phyloP scores from a whole-genome alignment of 1,140 invertebrate species.

The Bombus confusus region DNA sequence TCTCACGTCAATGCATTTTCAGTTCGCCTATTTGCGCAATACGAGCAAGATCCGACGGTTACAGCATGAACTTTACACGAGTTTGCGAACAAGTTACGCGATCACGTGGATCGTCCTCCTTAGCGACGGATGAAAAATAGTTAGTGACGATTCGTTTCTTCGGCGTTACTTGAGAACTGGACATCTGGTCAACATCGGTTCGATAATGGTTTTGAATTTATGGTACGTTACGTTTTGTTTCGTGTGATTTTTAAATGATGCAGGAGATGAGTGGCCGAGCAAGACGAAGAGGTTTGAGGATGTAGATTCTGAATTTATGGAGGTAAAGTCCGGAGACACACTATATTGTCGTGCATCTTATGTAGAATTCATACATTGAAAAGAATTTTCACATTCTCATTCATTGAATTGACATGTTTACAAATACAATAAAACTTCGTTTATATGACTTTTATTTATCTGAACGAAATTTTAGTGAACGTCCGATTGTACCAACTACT shows the following conservation, averaged over 20 bases:
- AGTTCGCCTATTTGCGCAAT: constrained; percentile 66
- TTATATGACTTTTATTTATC: too few relatives aligned
- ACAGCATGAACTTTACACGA: neutral
- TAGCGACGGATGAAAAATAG: neutral
- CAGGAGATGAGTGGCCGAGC: too few relatives aligned
- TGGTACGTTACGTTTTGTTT: neutral
- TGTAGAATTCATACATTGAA: neutral
- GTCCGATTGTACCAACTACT: neutral
- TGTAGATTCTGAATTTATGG: too few relatives aligned
- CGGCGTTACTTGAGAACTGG: neutral
- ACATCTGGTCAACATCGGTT: neutral
- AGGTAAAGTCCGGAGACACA: too few relatives aligned
- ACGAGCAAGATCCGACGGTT: constrained; percentile 41
- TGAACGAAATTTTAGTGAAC: too few relatives aligned
- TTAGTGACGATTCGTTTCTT: neutral
- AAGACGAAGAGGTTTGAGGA: too few relatives aligned
- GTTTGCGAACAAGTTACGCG: neutral
- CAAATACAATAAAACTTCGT: too few relatives aligned
- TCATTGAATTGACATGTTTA: neutral
- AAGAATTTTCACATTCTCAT: neutral
- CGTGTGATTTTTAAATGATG: too few relatives aligned
- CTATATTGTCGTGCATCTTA: too few relatives aligned
- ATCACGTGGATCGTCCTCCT: too few relatives aligned
- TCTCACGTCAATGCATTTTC: constrained; percentile 67
- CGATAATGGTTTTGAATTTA: neutral